A percentile compares a stretch with the other conserved stretches of the same genome.
phyloP scores from a whole-genome alignment of 2,113 vertebrate species.

The Aspiorhynchus laticeps region DNA sequence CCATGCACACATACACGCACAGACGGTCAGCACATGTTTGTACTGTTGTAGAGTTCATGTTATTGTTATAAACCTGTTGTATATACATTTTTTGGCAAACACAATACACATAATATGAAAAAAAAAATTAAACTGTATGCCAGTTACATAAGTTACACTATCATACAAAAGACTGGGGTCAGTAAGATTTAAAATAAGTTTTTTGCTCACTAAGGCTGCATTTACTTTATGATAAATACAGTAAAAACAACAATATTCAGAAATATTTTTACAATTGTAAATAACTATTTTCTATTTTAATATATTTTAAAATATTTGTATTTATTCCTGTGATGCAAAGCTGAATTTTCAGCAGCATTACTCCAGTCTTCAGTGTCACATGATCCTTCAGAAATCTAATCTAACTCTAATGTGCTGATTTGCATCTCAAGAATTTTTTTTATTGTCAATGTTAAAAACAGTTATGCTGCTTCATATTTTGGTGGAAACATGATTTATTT shows the following conservation, averaged over 20 bases:
- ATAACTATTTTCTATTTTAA: background rate
- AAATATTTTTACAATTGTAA: background rate
- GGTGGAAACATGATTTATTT: background rate
- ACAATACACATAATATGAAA: conserved; percentile 15
- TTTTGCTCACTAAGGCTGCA: background rate
- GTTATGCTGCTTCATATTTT: background rate
- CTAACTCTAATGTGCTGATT: background rate
- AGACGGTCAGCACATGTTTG: conserved; percentile 35
- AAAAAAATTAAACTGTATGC: background rate
- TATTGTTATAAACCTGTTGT: conserved; percentile 40
- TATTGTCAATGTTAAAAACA: background rate
- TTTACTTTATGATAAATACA: background rate
- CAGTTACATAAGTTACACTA: background rate
- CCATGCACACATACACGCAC: conserved; percentile 38
- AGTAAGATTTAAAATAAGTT: background rate
- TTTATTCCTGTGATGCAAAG: background rate
- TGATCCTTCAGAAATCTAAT: background rate
- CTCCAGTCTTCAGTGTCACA: background rate
- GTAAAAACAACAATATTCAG: background rate
- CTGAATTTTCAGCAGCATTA: background rate
- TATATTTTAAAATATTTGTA: background rate
- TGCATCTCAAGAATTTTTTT: background rate
- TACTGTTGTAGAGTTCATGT: conserved; percentile 57
- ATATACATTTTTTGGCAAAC: background rate
- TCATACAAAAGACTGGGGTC: background rate